phyloP scores from a whole-genome alignment of 2,888 invertebrate species.

The Drosophila borborema region DNA sequence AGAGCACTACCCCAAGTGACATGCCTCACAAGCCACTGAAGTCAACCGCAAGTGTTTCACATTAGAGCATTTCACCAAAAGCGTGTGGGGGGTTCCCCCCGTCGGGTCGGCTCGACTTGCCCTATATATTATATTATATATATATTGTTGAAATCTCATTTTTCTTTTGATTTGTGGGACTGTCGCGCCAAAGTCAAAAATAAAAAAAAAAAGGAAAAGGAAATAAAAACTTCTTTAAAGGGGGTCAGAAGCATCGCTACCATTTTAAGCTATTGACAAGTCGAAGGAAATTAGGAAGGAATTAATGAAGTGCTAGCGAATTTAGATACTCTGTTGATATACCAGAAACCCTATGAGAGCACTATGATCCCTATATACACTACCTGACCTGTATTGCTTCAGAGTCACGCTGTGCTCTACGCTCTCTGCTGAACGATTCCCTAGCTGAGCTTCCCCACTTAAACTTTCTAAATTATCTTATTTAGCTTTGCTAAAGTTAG shows the following conservation, averaged over 20 bases:
- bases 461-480: no score
- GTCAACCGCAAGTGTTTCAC: conserved; percentile 44
- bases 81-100: conserved; percentile 17
- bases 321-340: not conserved
- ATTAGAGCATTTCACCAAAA: conserved; percentile 7
- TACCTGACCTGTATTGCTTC: no score
- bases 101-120: not conserved
- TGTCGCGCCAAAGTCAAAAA: conserved; percentile 17
- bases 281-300: not conserved
- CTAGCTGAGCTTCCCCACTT: no score
- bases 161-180: conserved; percentile 63
- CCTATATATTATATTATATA: no score
- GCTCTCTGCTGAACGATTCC: no score
- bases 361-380: no score
- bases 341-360: not conserved
- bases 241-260: conserved; percentile 13
- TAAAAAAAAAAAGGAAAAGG: not conserved
- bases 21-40: conserved; percentile 29
- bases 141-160: conserved; percentile 56
- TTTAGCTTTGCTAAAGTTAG: no score
- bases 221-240: not conserved
- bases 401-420: no score
- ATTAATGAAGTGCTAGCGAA: not conserved
- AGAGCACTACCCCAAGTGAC: not conserved
- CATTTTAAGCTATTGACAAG: not conserved